Evolutionary conservation across 1,140 invertebrate species (phyloP), one percentile per base, ranked within the genome.

Genomic region (Trichonephila clavata): DNA sequence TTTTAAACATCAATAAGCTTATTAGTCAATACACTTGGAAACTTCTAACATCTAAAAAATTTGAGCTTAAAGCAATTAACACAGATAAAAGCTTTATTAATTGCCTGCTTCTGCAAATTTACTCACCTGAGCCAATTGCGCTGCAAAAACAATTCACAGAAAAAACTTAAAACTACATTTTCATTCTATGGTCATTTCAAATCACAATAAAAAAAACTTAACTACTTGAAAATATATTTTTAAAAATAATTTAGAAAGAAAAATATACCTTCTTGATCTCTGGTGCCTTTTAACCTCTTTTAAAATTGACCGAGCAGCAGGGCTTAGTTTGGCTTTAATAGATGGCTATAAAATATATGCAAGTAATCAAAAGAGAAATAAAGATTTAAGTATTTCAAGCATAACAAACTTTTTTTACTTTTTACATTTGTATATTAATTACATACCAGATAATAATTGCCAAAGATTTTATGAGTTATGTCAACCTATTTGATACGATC

Each of bases 221-320:
- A 18, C 4, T 21, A 43, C 20, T 59, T 39, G 16, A 10, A 50
- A 50, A 50, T 50, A 13, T 50, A 13, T 10, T 5, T 77, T 32
- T 0, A 77, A 39, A 77, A 32, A 32, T 77, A 77, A 63, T 21
- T 63, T 18, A 13, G 7, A 60, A 24, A 84, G 10, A 18, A 14
- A 84, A n/a, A 60, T 5, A 20, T 84, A 94, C 93, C 87, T 94
- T 61, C 80, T 94, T n/a, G 77, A 84, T 68, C 81, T 89, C 27
- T 94, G 86, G 43, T 90, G 77, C 61, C 93, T 89, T 83, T 86
- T 94, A 10, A 94, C 87, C 39, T 94, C 93, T 68, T 94, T 94
- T 60, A 94, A 90, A 20, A 94, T 6, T 14, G 86, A 83, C 18
- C 61, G 59, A 59, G 93, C 93, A 68, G 86, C 93, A 24, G 93